Evolutionary conservation across 1,140 invertebrate genomes (phyloP).

Genomic region (Temnothorax longispinosus): DNA sequence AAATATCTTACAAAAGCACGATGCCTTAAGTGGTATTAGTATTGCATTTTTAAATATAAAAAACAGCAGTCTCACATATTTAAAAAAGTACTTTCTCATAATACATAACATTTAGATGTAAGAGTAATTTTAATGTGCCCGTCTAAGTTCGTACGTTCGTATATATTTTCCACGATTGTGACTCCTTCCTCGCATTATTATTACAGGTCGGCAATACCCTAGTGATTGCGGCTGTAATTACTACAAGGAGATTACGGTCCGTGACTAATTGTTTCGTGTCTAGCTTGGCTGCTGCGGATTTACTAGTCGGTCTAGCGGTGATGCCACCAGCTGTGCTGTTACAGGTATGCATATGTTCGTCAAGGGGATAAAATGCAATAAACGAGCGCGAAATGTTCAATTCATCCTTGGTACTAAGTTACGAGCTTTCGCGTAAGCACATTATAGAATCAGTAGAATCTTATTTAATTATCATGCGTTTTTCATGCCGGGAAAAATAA

Average conservation of each 20-base stretch:
- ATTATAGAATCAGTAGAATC: neutral
- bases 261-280: conserved; percentile 98
- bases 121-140: neutral
- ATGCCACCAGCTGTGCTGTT: conserved; percentile 96
- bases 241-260: conserved; percentile 95
- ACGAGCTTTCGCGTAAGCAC: neutral
- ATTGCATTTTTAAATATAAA: neutral
- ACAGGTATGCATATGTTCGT: conserved; percentile 75
- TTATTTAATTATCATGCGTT: conserved; percentile 15
- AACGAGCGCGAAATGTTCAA: neutral
- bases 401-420: neutral
- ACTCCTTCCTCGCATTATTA: neutral
- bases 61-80: neutral
- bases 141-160: no score
- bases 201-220: conserved; percentile 93
- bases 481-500: neutral
- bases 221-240: conserved; percentile 96
- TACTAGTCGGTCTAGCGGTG: conserved; percentile 96
- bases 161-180: neutral
- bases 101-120: neutral
- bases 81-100: neutral
- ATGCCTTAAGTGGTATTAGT: neutral
- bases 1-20: neutral
- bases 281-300: conserved; percentile 95
- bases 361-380: neutral